Evolutionary conservation across 1,140 invertebrate genomes (phyloP), one percentile per base, ranked within the genome.

Genomic region (Drosophila azteca): DNA sequence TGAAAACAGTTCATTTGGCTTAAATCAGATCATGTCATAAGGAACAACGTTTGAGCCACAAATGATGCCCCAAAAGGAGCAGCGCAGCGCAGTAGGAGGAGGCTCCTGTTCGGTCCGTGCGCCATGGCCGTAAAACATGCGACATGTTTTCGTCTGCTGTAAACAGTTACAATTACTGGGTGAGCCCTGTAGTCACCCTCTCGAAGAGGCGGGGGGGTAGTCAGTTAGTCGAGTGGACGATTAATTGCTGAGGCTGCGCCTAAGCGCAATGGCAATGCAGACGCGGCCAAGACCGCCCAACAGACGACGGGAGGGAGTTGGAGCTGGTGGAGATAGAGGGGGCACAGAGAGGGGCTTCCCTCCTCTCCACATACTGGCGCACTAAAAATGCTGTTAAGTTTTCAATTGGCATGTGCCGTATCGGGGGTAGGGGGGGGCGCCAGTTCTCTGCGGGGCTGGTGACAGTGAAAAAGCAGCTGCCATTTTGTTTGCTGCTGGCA

Each of bases 361-460:
- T 44, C 55, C 44, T 35, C 43, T 15, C 17, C 55, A 46, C 66
- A 71, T 17, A 15, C 51, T 41, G 60, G 44, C 44, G 64, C 63
- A 76, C 73, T 76, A 76, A 76, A 76, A 76, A 76, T 76, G 73
- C 73, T 76, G 72, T 76, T 68, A 76, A 76, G 73, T 76, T 76
- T 76, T 76, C 72, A 76, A 76, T 76, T 76, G 68, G 72, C 72
- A 76, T 62, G 73, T 52, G 24, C 48, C 8, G 43, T 29, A 26
- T 11, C 7, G 46, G 11, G 29, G 44, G 17, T 0, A 20, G 17
- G 17, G 17, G 17, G 17, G 17, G 17, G 13, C 11, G 20, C 15
- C 26, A 3, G 45, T 26, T 4, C 24, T 5, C 4, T 24, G 24
- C 24, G 7, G 54, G 43, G 43, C 13, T 7, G 41, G 13, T 17